Evolutionary conservation across 2,113 vertebrate genomes (phyloP).

Genomic region (Cercopithecus mona): DNA sequence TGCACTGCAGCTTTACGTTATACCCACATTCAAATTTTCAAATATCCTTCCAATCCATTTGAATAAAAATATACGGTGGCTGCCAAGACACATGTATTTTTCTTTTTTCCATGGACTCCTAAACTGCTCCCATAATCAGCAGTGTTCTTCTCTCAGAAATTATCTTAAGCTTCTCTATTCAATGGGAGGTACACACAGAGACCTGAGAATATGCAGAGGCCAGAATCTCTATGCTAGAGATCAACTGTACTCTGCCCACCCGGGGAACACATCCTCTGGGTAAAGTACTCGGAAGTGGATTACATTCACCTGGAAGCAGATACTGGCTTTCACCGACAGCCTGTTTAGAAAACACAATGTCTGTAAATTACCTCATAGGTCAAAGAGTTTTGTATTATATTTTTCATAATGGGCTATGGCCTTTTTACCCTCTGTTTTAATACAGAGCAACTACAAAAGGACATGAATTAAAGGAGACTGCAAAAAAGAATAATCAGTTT

Average conservation of each 20-base stretch:
- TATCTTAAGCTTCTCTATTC: background rate
- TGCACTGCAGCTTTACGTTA: conserved; percentile 12
- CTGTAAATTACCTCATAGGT: background rate
- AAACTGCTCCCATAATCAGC: background rate
- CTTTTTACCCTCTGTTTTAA: conserved; percentile 65
- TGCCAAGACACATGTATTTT: conserved; percentile 10
- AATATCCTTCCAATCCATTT: conserved; percentile 16
- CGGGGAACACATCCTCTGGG: background rate
- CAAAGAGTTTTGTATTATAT: background rate
- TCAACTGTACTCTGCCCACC: background rate
- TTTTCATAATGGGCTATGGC: conserved; percentile 65
- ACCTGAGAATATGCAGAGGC: conserved; percentile 52
- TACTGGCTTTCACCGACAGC: background rate
- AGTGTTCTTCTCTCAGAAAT: conserved; percentile 24
- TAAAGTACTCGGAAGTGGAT: background rate
- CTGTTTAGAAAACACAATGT: background rate
- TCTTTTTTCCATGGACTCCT: conserved; percentile 17
- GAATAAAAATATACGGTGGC: conserved; percentile 33
- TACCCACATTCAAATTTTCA: background rate
- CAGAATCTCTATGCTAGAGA: background rate
- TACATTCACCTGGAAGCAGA: conserved; percentile 18
- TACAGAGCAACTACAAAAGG: conserved; percentile 45
- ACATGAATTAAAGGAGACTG: conserved; percentile 47
- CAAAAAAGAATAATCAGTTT: conserved; percentile 20
- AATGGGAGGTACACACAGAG: conserved; percentile 30